Conservation (phyloP, 2,113 vertebrate genomes). For the Otocyon megalotis region DNA sequence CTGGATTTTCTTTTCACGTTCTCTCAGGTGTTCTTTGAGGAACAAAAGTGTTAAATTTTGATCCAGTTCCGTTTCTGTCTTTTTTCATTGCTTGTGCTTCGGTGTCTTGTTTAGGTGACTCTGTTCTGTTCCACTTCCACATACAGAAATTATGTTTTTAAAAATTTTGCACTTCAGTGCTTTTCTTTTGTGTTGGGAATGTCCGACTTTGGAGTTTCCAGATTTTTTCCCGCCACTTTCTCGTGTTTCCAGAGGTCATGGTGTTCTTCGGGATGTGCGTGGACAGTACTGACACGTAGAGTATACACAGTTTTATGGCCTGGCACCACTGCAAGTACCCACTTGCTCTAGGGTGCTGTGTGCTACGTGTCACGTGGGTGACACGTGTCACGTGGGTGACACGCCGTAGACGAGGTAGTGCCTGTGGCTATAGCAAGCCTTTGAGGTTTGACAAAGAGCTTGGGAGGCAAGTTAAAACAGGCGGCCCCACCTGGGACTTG, state of each 20-base stretch:
- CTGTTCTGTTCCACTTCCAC: background rate
- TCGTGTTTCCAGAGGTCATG: background rate
- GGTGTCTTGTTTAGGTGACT: fast-evolving
- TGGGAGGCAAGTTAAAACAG: background rate
- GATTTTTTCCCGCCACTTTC: background rate
- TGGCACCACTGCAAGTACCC: background rate
- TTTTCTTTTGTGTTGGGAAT: background rate
- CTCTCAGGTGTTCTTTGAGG: background rate
- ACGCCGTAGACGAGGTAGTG: fast-evolving
- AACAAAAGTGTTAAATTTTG: background rate
- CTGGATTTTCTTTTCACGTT: background rate
- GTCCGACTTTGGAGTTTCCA: too few relatives aligned
- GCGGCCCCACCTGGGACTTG: fast-evolving
- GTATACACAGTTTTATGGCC: fast-evolving
- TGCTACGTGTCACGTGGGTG: fast-evolving
- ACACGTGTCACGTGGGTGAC: background rate
- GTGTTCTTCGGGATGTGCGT: fast-evolving
- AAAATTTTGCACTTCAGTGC: background rate
- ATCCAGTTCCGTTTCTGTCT: too few relatives aligned
- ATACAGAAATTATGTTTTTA: fast-evolving
- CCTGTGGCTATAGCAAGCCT: fast-evolving
- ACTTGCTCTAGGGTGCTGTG: background rate
- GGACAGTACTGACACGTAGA: fast-evolving
- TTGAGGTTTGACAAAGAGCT: background rate
- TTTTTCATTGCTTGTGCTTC: background rate